Percentiles rank a stretch among this genome's conserved stretches.
Evolutionary conservation across 2,797 vertebrate genomes (phyloP).

Genomic region (Capromys pilorides): DNA sequence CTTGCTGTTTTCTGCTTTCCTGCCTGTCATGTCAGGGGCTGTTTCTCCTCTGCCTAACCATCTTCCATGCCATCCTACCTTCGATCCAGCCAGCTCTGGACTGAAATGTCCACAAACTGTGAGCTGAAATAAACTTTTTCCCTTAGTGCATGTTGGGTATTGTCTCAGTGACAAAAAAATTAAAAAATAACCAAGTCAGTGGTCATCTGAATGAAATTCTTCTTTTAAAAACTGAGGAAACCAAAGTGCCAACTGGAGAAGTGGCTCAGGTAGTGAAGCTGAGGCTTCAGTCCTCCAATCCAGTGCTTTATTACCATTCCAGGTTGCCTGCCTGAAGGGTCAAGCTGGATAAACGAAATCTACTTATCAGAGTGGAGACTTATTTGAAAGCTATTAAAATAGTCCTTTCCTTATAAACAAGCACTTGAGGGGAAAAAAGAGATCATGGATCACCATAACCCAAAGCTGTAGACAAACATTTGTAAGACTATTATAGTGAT

Average conservation of each 20-base stretch:
- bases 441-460: neutral
- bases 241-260: neutral
- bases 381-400: conserved; percentile 11
- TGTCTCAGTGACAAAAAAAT: neutral
- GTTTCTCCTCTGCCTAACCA: neutral
- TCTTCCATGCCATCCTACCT: neutral
- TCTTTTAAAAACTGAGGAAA: neutral
- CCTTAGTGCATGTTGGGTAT: neutral
- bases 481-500: conserved; percentile 43
- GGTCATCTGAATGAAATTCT: neutral
- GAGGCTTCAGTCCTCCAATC: neutral
- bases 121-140: neutral
- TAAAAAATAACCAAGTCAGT: neutral
- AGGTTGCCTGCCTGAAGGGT: neutral
- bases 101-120: neutral
- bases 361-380: neutral
- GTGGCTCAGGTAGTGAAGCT: neutral
- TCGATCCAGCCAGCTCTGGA: neutral
- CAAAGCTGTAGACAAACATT: conserved; percentile 29
- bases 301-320: neutral
- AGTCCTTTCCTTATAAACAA: neutral
- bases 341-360: neutral
- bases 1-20: neutral
- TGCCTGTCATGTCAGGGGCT: neutral
- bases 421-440: neutral